A percentile compares a stretch with the other conserved stretches of the same genome.
These are phyloP conservation scores for Ibycter americanus DNA, from an alignment of 2,797 vertebrate genomes.

Conservation along the genomic window DNA sequence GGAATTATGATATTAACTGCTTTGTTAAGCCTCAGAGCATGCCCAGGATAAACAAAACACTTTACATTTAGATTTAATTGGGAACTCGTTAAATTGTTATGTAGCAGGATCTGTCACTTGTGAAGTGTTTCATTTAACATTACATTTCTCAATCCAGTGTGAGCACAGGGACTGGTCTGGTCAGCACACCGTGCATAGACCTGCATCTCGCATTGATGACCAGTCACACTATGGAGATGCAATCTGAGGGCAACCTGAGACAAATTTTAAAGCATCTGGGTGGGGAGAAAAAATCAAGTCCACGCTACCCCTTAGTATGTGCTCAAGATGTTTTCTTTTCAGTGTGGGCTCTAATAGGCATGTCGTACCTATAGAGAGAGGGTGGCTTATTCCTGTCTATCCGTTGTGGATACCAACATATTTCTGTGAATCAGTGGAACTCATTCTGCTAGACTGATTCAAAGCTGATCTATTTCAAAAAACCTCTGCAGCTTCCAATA, in stretches of 20 bases:
- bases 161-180: background rate
- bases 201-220: background rate
- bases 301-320: background rate
- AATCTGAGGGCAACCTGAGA: background rate
- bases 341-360: background rate
- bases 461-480: background rate
- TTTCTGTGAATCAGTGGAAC: background rate
- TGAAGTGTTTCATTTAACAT: background rate
- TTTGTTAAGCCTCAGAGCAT: background rate
- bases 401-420: background rate
- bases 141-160: background rate
- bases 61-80: conserved; percentile 6
- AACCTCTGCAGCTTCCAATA: background rate
- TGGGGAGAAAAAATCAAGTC: background rate
- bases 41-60: background rate
- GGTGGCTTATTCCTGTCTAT: background rate
- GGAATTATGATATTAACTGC: background rate
- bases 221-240: too few relatives aligned
- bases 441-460: background rate
- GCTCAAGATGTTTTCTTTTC: background rate
- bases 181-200: background rate
- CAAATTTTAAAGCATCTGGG: background rate
- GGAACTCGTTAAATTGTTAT: background rate
- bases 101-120: background rate
- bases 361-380: background rate